These are phyloP conservation scores for Apamea epomidion DNA, from an alignment of 2,888 invertebrate genomes.

Conservation along the genomic window DNA sequence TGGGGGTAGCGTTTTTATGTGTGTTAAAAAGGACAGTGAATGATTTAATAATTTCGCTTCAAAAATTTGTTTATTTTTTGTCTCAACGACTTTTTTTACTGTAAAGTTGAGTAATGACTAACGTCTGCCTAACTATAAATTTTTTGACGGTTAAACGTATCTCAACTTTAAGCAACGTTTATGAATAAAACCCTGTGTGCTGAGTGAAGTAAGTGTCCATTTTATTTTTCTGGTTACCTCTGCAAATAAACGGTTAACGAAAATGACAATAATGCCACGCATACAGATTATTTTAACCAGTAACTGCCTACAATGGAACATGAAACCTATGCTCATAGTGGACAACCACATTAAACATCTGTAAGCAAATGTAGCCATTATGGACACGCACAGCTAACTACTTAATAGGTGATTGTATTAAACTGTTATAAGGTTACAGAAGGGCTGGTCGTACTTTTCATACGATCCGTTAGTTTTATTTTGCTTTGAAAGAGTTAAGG, in stretches of 20 bases:
- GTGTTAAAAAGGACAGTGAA: slow-evolving; percentile 33
- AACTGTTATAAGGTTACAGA: too few relatives aligned
- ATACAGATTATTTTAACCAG: neutral
- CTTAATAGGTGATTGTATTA: neutral
- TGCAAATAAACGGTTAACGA: neutral
- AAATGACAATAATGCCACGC: neutral
- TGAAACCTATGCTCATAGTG: too few relatives aligned
- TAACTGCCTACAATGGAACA: neutral
- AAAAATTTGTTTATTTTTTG: neutral
- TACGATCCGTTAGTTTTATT: neutral
- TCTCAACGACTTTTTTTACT: neutral
- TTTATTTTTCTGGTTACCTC: neutral
- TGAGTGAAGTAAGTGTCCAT: neutral
- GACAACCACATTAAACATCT: neutral
- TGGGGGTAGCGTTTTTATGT: slow-evolving; percentile 16
- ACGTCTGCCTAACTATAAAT: neutral
- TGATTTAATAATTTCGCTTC: slow-evolving; percentile 17
- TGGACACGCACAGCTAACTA: neutral
- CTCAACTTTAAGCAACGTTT: neutral
- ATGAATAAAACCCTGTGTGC: neutral
- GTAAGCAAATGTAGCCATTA: neutral
- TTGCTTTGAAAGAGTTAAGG: neutral
- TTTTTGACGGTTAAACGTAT: neutral
- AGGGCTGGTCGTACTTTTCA: neutral
- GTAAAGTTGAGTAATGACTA: too few relatives aligned